Evolutionary conservation across 2,888 invertebrate species (phyloP).

Genomic region (Pristionchus japonicus): DNA sequence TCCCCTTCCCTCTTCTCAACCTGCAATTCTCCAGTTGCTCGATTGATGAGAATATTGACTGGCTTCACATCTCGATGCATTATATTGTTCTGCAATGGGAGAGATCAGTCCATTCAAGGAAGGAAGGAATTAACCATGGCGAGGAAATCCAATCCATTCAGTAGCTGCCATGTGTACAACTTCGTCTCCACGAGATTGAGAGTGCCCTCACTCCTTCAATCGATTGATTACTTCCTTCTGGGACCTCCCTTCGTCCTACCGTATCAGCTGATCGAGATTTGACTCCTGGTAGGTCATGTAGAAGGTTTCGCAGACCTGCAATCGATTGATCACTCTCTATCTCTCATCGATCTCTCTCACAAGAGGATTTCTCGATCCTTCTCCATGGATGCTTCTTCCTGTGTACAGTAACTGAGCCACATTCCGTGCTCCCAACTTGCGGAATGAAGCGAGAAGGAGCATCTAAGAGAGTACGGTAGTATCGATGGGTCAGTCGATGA

Average conservation of each 20-base stretch:
- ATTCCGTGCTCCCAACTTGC: constrained; percentile 27
- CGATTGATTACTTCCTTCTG: no score
- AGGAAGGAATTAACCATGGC: background rate
- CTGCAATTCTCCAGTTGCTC: constrained; percentile 12
- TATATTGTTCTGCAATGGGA: constrained; percentile 22
- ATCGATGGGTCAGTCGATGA: background rate
- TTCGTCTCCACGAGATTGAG: background rate
- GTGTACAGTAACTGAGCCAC: constrained; percentile 33
- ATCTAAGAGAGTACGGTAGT: constrained; percentile 15
- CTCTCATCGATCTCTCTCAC: background rate
- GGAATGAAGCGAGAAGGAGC: constrained; percentile 29
- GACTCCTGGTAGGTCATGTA: constrained; percentile 7
- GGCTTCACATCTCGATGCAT: constrained; percentile 38
- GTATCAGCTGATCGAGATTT: constrained; percentile 5
- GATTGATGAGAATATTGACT: constrained; percentile 25
- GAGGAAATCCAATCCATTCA: constrained; percentile 29
- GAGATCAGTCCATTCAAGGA: background rate
- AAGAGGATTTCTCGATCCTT: constrained; percentile 3
- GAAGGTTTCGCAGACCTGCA: constrained; percentile 16
- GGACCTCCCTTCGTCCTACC: background rate
- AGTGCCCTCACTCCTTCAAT: constrained; percentile 9
- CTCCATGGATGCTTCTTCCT: background rate
- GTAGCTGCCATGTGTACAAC: constrained; percentile 25
- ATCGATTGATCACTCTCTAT: background rate
- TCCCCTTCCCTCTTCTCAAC: background rate